Evolutionary conservation across 2,113 vertebrate genomes (phyloP).

Genomic region (Ammodramus savannarum): DNA sequence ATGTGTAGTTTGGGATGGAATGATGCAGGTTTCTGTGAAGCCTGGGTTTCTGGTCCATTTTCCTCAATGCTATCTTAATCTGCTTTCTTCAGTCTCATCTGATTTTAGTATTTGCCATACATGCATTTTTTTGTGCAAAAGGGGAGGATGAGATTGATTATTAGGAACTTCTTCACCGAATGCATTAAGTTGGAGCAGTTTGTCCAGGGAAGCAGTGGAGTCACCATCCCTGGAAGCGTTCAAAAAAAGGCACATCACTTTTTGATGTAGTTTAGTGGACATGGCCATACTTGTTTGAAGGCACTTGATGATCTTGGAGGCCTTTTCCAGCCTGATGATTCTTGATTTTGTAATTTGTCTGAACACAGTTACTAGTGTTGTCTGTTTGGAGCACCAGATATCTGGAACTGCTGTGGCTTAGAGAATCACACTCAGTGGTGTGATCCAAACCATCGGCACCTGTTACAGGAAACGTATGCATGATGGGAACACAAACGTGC

Average conservation of each 20-base stretch:
- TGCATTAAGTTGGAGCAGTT: neutral
- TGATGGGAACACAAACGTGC: neutral
- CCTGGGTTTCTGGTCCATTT: neutral
- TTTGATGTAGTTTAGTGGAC: neutral
- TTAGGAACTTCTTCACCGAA: neutral
- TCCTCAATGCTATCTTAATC: neutral
- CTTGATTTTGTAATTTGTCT: neutral
- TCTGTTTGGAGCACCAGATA: neutral
- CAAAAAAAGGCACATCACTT: neutral
- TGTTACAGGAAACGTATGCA: neutral
- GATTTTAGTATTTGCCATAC: neutral
- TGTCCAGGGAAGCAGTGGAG: neutral
- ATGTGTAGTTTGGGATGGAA: neutral
- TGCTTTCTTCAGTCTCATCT: neutral
- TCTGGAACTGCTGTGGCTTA: neutral
- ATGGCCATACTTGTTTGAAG: neutral
- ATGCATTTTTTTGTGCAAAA: neutral
- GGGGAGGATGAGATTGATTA: neutral
- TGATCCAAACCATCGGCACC: neutral
- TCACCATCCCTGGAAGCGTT: neutral
- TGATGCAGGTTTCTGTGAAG: neutral
- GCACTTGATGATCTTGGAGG: neutral
- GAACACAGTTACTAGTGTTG: neutral
- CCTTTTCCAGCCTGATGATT: neutral
- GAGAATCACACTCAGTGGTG: neutral